phyloP scores from a whole-genome alignment of 2,888 invertebrate genomes.

The Camponotus fellah region DNA sequence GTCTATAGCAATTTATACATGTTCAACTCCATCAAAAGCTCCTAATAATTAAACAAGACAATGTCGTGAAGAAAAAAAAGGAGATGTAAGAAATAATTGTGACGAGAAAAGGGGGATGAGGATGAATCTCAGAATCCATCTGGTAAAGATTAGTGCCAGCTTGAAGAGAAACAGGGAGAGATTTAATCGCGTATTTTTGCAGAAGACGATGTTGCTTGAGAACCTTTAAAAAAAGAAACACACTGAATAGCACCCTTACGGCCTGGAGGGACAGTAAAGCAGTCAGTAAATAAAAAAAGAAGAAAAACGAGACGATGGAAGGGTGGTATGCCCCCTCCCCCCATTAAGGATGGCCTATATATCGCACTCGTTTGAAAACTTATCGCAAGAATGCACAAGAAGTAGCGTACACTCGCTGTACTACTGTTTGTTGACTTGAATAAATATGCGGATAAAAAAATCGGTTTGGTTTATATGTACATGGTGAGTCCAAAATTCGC shows the following conservation, averaged over 20 bases:
- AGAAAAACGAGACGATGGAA: constrained; percentile 50
- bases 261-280: constrained; percentile 48
- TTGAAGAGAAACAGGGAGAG: constrained; percentile 58
- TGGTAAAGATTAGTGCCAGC: constrained; percentile 52
- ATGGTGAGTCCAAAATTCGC: constrained; percentile 77
- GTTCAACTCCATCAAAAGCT: constrained; percentile 12
- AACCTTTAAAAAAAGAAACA: constrained; percentile 54
- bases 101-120: background rate
- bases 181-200: constrained; percentile 58
- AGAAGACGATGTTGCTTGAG: constrained; percentile 59
- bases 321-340: constrained; percentile 38
- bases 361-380: constrained; percentile 73
- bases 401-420: constrained; percentile 77
- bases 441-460: constrained; percentile 75
- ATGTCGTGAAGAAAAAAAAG: background rate
- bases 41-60: constrained; percentile 26
- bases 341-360: constrained; percentile 67
- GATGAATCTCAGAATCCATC: background rate
- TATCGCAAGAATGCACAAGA: constrained; percentile 73
- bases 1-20: constrained; percentile 6
- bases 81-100: background rate
- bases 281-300: constrained; percentile 21
- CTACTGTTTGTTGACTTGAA: constrained; percentile 81
- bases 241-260: constrained; percentile 63
- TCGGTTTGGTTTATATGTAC: constrained; percentile 80